Percentiles rank a stretch among this genome's conserved stretches.
Conservation (phyloP, 1,140 invertebrate species). For the Bombus picipes region DNA sequence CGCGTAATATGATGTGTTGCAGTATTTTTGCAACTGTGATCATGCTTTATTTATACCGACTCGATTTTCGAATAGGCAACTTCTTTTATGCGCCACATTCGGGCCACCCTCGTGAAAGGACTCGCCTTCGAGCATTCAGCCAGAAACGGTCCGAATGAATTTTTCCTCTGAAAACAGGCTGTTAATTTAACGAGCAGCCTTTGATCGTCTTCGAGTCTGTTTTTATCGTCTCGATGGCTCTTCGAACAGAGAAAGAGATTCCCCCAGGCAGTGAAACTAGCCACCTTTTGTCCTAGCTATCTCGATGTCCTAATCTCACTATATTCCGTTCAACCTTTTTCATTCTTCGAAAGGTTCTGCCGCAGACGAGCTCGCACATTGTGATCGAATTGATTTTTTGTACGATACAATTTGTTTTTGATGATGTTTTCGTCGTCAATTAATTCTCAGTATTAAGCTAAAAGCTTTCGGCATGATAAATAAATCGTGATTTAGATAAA, state of each 20-base stretch:
- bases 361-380: neutral
- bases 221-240: slow-evolving; percentile 43
- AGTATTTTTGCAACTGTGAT: neutral
- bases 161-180: slow-evolving; percentile 45
- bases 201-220: slow-evolving; percentile 55
- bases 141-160: slow-evolving; percentile 38
- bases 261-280: neutral
- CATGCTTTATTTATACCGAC: neutral
- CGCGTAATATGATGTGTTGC: too few species aligned
- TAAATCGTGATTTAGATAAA: neutral
- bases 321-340: slow-evolving; percentile 38
- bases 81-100: neutral
- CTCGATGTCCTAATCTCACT: slow-evolving; percentile 45
- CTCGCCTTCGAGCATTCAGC: neutral
- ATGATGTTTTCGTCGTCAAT: too few species aligned
- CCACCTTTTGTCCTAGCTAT: neutral
- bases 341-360: neutral
- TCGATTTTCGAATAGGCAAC: neutral
- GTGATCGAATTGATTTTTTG: neutral
- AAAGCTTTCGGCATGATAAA: neutral
- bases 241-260: neutral
- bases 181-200: slow-evolving; percentile 58
- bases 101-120: neutral
- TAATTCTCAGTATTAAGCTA: neutral
- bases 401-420: too few species aligned